Percentiles rank a stretch among this genome's conserved stretches.
phyloP scores from a whole-genome alignment of 2,888 invertebrate species.

The Sipha maydis region DNA sequence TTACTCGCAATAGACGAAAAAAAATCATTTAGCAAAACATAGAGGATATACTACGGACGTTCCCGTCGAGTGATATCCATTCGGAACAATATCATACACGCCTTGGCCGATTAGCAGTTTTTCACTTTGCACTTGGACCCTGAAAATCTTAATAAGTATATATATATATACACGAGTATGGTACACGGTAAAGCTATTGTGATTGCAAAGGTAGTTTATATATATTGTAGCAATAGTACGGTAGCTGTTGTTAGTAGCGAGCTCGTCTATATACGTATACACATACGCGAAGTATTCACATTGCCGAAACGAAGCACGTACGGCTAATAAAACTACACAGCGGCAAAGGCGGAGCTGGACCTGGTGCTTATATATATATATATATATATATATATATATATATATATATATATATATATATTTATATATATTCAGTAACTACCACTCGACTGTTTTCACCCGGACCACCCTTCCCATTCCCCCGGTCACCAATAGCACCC shows the following conservation, averaged over 20 bases:
- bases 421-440: neutral
- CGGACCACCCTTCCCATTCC: neutral
- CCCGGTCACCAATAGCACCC: neutral
- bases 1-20: too few species aligned
- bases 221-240: neutral
- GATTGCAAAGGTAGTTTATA: neutral
- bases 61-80: too few species aligned
- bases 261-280: neutral
- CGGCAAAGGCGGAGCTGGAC: constrained; percentile 11
- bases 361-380: neutral
- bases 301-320: constrained; percentile 42
- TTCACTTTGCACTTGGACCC: neutral
- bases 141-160: neutral
- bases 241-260: constrained; percentile 5
- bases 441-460: constrained; percentile 19
- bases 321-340: constrained; percentile 46
- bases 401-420: neutral
- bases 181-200: neutral
- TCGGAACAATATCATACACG: too few species aligned
- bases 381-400: neutral
- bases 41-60: too few species aligned
- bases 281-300: neutral
- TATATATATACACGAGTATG: neutral
- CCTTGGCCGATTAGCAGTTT: too few species aligned
- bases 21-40: too few species aligned